Evolutionary conservation across 2,113 vertebrate species (phyloP).

Genomic region (Ictidomys tridecemlineatus): DNA sequence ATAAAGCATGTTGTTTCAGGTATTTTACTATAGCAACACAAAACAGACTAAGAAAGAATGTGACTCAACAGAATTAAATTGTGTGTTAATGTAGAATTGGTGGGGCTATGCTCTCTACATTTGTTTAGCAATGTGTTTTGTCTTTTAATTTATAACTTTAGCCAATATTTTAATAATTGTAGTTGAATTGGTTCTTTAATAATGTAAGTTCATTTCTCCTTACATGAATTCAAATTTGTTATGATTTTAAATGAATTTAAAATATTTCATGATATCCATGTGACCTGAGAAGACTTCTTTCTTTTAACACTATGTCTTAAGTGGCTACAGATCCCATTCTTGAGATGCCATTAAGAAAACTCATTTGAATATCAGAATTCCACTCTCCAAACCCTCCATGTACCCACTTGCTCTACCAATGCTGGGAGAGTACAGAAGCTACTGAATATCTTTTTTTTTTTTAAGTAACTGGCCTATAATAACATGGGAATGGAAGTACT

Average conservation of each 20-base stretch:
- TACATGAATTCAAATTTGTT: not conserved
- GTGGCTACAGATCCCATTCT: not conserved
- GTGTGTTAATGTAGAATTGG: not conserved
- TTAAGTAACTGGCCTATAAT: not conserved
- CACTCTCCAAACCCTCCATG: not conserved
- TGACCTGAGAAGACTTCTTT: not conserved
- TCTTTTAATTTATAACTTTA: constrained; percentile 43
- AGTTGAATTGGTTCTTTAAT: not conserved
- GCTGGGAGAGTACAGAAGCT: not conserved
- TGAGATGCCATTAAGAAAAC: not conserved
- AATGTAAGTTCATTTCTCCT: not conserved
- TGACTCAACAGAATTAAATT: not conserved
- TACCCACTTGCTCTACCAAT: not conserved
- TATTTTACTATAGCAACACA: not conserved
- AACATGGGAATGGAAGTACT: not conserved
- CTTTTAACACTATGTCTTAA: not conserved
- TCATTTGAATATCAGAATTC: not conserved
- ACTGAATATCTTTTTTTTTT: not conserved
- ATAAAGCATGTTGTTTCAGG: not conserved
- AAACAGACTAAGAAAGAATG: not conserved
- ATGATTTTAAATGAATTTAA: not conserved
- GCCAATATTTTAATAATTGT: not conserved
- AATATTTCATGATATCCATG: not conserved
- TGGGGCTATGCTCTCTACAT: not conserved
- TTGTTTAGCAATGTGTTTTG: not conserved